phyloP scores from a whole-genome alignment of 2,888 invertebrate species.

The Geotrupes spiniger region DNA sequence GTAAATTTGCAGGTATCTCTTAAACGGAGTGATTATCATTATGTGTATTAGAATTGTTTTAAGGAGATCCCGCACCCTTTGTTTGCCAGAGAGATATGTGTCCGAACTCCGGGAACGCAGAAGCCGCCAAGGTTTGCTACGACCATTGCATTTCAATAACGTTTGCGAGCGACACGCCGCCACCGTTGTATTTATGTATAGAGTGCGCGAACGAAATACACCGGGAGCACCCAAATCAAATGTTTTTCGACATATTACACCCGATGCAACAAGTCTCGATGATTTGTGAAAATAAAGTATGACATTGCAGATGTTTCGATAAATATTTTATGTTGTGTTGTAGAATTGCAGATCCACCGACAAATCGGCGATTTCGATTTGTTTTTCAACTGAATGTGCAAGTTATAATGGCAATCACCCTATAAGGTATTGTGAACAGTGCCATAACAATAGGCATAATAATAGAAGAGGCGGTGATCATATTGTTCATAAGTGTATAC shows the following conservation, averaged over 20 bases:
- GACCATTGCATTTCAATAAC: slow-evolving; percentile 89
- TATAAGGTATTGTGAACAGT: slow-evolving; percentile 87
- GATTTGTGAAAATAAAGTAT: slow-evolving; percentile 92
- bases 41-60: slow-evolving; percentile 26
- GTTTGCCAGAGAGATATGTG: slow-evolving; percentile 91
- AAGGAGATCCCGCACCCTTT: slow-evolving; percentile 75
- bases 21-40: not conserved
- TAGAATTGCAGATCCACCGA: slow-evolving; percentile 90
- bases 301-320: slow-evolving; percentile 3
- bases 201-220: slow-evolving; percentile 94
- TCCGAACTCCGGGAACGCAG: slow-evolving; percentile 80
- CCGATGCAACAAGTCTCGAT: slow-evolving; percentile 94
- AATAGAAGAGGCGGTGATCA: slow-evolving; percentile 85
- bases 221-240: slow-evolving; percentile 79
- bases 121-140: slow-evolving; percentile 90
- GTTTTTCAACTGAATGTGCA: slow-evolving; percentile 95
- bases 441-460: slow-evolving; percentile 86
- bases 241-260: slow-evolving; percentile 83
- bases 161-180: slow-evolving; percentile 82
- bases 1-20: slow-evolving; percentile 78
- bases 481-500: slow-evolving; percentile 83
- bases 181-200: slow-evolving; percentile 92
- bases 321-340: not conserved
- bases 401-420: slow-evolving; percentile 96
- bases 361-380: slow-evolving; percentile 91